These are phyloP conservation scores for Indicator maculatus DNA, from an alignment of 2,113 vertebrate genomes.

Conservation along the genomic window DNA sequence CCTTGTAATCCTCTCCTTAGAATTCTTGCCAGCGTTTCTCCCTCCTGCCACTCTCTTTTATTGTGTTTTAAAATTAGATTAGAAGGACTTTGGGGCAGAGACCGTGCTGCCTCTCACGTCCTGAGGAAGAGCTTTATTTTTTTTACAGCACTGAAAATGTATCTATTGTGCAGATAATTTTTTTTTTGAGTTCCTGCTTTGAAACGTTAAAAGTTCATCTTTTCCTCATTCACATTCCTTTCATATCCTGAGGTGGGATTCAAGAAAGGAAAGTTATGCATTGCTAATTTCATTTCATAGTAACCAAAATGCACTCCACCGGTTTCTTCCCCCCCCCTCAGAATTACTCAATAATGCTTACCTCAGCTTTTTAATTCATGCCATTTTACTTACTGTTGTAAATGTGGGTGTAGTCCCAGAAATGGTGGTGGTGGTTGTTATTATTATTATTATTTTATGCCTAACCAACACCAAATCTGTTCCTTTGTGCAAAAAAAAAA, in stretches of 20 bases:
- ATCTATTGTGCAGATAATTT: neutral
- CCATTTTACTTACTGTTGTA: neutral
- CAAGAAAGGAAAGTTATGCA: neutral
- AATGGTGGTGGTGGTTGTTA: neutral
- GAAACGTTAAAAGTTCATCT: conserved; percentile 14
- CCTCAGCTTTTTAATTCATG: neutral
- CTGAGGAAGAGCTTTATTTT: neutral
- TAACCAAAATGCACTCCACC: neutral
- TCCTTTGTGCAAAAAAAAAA: neutral
- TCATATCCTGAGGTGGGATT: neutral
- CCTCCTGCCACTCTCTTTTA: conserved; percentile 26
- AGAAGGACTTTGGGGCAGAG: conserved; percentile 18
- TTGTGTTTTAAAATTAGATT: conserved; percentile 59
- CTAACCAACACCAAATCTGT: neutral
- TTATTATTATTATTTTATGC: neutral
- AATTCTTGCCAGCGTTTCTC: conserved; percentile 26
- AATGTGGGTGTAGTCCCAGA: neutral
- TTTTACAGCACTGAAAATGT: neutral
- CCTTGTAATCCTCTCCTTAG: conserved; percentile 60
- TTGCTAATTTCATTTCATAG: neutral
- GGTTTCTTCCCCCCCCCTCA: neutral
- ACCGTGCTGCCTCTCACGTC: neutral
- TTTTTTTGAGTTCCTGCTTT: neutral
- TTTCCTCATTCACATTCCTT: neutral
- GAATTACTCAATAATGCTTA: neutral